These are phyloP conservation scores for Pseudopleuronectes americanus DNA, from an alignment of 2,797 vertebrate genomes.

Conservation along the genomic window DNA sequence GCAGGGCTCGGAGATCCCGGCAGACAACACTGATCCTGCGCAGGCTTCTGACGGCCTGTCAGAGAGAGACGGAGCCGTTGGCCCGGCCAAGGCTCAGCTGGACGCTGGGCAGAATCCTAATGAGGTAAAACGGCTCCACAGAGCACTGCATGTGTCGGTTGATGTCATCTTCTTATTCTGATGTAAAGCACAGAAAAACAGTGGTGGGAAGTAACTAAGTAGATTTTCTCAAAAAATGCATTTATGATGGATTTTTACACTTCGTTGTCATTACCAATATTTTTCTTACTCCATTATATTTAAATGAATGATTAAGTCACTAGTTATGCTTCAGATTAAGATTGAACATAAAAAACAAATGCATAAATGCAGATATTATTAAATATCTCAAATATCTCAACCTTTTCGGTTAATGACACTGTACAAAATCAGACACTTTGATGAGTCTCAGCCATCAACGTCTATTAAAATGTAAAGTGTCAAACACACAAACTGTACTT, in stretches of 20 bases:
- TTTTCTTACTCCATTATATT: not conserved
- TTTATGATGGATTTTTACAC: not conserved
- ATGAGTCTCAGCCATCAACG: too few species aligned
- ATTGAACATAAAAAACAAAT: too few species aligned
- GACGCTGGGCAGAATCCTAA: constrained; percentile 84
- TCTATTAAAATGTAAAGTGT: too few species aligned
- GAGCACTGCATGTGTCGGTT: constrained; percentile 16
- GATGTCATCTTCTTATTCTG: not conserved
- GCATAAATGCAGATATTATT: too few species aligned
- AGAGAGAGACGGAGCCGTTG: constrained; percentile 82
- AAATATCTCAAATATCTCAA: too few species aligned
- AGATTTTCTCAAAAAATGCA: not conserved
- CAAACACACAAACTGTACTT: too few species aligned
- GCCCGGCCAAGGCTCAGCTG: constrained; percentile 83
- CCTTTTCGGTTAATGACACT: too few species aligned
- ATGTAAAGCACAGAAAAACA: not conserved
- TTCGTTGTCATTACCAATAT: too few species aligned
- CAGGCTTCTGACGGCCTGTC: constrained; percentile 79
- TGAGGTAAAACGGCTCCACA: constrained; percentile 69
- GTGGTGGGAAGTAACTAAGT: not conserved
- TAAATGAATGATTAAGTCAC: not conserved
- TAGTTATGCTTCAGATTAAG: not conserved
- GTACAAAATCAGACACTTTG: too few species aligned
- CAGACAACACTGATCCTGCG: constrained; percentile 82
- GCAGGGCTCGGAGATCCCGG: constrained; percentile 91